Conservation (phyloP, 1,140 invertebrate genomes). For the Pseudoatta argentina region DNA sequence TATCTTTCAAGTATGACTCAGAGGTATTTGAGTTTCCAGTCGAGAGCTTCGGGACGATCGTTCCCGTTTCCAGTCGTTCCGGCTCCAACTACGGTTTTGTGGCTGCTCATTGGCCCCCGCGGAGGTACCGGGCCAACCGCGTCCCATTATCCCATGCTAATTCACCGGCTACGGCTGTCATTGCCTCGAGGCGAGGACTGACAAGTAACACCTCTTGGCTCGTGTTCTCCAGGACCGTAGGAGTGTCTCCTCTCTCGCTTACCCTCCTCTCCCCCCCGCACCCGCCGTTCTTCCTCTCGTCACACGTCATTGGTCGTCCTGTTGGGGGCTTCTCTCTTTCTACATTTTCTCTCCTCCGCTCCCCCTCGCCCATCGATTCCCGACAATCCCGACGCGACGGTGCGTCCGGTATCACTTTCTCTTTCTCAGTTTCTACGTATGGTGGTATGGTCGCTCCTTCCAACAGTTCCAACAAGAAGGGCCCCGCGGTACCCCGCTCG, state of each 20-base stretch:
- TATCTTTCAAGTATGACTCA: conserved; percentile 75
- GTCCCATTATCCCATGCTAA: conserved; percentile 87
- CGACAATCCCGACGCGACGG: not conserved
- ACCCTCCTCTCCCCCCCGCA: conserved; percentile 44
- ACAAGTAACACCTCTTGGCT: conserved; percentile 86
- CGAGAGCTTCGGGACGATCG: conserved; percentile 76
- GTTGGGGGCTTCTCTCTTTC: conserved; percentile 65
- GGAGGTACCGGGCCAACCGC: conserved; percentile 80
- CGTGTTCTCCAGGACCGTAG: conserved; percentile 80
- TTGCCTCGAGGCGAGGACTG: conserved; percentile 85
- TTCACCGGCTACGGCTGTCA: conserved; percentile 85
- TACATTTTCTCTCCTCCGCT: conserved; percentile 50
- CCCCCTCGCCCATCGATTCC: not conserved
- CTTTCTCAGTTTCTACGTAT: conserved; percentile 52
- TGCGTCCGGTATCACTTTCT: conserved; percentile 56
- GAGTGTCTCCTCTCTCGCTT: conserved; percentile 81
- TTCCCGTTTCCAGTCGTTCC: conserved; percentile 75
- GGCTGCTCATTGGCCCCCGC: conserved; percentile 81
- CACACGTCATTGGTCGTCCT: conserved; percentile 72
- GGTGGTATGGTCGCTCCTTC: conserved; percentile 12
- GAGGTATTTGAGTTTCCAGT: conserved; percentile 78
- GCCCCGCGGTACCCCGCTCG: not conserved
- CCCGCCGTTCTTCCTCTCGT: conserved; percentile 63
- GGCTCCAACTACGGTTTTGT: conserved; percentile 65
- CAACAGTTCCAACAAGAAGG: conserved; percentile 7